phyloP scores from a whole-genome alignment of 1,140 invertebrate genomes.

The Littorina saxatilis region DNA sequence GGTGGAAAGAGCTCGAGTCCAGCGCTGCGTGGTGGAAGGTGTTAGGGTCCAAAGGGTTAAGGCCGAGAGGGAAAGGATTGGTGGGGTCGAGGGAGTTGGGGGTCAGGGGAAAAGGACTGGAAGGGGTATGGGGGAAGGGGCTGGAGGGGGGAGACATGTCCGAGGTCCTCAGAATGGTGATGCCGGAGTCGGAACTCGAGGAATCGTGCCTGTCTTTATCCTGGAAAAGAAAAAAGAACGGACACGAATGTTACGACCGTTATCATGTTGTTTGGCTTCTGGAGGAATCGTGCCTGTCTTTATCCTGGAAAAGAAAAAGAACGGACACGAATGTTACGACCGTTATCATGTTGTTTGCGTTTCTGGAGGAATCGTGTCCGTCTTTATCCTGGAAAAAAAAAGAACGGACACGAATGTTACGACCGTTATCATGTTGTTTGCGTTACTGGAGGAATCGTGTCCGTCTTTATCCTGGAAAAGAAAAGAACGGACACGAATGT shows the following conservation, averaged over 20 bases:
- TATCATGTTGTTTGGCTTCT: slow-evolving; percentile 37
- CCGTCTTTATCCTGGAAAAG: slow-evolving; percentile 61
- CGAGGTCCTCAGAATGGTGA: slow-evolving; percentile 61
- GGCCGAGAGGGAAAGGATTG: neutral
- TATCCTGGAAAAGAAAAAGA: slow-evolving; percentile 48
- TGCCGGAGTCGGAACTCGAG: slow-evolving; percentile 71
- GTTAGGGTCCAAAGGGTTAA: too few relatives aligned
- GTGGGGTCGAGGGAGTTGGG: neutral
- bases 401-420: too few relatives aligned
- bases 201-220: slow-evolving; percentile 68
- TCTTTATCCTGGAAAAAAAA: slow-evolving; percentile 57
- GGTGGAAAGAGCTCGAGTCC: neutral
- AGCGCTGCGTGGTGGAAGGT: neutral
- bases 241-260: too few relatives aligned
- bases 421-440: too few relatives aligned
- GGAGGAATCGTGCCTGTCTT: slow-evolving; percentile 69
- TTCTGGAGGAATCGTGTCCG: slow-evolving; percentile 69
- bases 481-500: neutral
- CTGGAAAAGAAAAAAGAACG: slow-evolving; percentile 39
- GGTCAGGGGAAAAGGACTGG: neutral
- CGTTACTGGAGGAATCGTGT: slow-evolving; percentile 69
- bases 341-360: too few relatives aligned
- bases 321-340: too few relatives aligned
- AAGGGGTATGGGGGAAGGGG: slow-evolving; percentile 52
- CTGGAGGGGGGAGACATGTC: slow-evolving; percentile 64